Conservation (phyloP, 2,888 invertebrate genomes). For the Spisula subtruncata region DNA sequence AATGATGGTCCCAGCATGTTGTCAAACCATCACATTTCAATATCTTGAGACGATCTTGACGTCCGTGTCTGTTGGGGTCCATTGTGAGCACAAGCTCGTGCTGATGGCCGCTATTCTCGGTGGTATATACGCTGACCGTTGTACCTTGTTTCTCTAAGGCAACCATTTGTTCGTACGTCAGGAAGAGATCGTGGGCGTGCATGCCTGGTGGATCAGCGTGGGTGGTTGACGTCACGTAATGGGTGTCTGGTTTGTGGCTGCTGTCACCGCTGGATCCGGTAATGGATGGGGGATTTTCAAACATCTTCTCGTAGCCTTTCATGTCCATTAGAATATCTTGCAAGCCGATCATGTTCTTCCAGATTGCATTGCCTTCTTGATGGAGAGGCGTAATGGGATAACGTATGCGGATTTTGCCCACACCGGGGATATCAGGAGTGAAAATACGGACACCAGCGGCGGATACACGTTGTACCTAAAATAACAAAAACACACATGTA, state of each 20-base stretch:
- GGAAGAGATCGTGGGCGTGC: conserved; percentile 72
- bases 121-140: conserved; percentile 66
- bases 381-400: conserved; percentile 80
- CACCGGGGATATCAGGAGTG: conserved; percentile 75
- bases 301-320: conserved; percentile 54
- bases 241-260: conserved; percentile 53
- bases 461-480: conserved; percentile 58
- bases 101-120: conserved; percentile 71
- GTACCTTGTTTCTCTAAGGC: conserved; percentile 48
- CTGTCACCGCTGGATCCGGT: not conserved
- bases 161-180: conserved; percentile 65
- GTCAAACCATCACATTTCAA: conserved; percentile 65
- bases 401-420: conserved; percentile 78
- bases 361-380: conserved; percentile 76
- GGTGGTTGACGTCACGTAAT: conserved; percentile 61
- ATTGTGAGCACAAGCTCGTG: conserved; percentile 70
- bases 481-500: not conserved
- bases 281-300: conserved; percentile 58
- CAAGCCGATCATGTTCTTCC: conserved; percentile 78
- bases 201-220: conserved; percentile 68
- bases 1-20: conserved; percentile 74
- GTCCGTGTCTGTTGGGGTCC: conserved; percentile 33
- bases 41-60: conserved; percentile 26
- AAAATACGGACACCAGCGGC: conserved; percentile 76
- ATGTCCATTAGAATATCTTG: conserved; percentile 73